Conservation (phyloP, 2,797 vertebrate species). For the Pseudochirops cupreus region DNA sequence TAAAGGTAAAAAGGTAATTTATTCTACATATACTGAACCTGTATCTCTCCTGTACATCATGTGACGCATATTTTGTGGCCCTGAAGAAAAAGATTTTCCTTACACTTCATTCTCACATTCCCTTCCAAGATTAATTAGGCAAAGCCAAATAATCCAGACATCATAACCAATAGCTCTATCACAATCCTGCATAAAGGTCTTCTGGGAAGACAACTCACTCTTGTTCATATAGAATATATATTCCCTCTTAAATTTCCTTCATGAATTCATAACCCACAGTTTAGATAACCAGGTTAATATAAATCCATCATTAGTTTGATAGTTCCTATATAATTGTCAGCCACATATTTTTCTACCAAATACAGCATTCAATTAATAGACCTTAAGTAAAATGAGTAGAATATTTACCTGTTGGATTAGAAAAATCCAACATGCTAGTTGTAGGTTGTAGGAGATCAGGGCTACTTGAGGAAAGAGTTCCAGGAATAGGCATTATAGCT, state of each 20-base stretch:
- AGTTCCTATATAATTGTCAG: not conserved
- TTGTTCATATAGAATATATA: not conserved
- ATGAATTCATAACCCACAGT: constrained; percentile 42
- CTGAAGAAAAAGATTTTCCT: not conserved
- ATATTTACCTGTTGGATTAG: constrained; percentile 91
- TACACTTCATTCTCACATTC: not conserved
- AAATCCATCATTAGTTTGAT: constrained; percentile 6
- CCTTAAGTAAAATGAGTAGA: not conserved
- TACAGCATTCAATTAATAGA: not conserved
- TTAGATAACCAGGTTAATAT: not conserved
- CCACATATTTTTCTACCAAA: not conserved
- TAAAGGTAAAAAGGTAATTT: not conserved
- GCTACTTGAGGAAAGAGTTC: constrained; percentile 95
- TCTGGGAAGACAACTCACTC: not conserved
- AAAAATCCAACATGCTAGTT: constrained; percentile 94
- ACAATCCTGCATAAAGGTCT: not conserved
- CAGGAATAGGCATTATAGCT: constrained; percentile 96
- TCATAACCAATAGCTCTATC: not conserved
- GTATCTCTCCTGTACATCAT: not conserved
- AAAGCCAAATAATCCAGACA: not conserved
- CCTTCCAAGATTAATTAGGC: not conserved
- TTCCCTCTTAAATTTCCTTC: constrained; percentile 8
- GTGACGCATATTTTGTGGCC: not conserved
- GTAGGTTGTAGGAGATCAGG: constrained; percentile 96
- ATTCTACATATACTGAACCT: not conserved